Evolutionary conservation across 2,888 invertebrate genomes (phyloP).

Genomic region (Drosophila cracens): DNA sequence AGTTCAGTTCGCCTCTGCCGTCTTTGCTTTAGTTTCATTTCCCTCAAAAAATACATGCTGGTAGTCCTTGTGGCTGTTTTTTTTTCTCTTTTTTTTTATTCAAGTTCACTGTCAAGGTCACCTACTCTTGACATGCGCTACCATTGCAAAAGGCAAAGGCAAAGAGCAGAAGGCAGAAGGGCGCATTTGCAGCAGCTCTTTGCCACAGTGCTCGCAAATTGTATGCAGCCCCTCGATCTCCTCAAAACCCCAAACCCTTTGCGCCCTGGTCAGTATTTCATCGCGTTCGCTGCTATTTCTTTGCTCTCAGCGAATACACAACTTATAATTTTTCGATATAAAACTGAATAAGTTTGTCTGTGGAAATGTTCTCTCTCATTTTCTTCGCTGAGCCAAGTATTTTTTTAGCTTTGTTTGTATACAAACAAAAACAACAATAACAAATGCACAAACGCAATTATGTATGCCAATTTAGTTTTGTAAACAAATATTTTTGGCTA

Average conservation of each 20-base stretch:
- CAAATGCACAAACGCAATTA: conserved; percentile 4
- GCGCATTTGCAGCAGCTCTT: conserved; percentile 48
- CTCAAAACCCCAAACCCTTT: neutral
- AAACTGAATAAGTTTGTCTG: neutral
- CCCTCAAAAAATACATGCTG: conserved; percentile 32
- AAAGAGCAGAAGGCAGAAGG: conserved; percentile 39
- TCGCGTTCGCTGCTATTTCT: conserved; percentile 28
- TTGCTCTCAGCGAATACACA: conserved; percentile 36
- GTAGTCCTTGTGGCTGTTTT: conserved; percentile 80
- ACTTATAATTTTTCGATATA: conserved; percentile 31
- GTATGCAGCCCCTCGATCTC: conserved; percentile 22
- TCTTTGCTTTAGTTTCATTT: conserved; percentile 28
- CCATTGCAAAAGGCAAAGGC: conserved; percentile 25
- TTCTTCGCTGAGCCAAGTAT: conserved; percentile 34
- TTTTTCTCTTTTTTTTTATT: conserved; percentile 81
- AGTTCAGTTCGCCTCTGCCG: conserved; percentile 29
- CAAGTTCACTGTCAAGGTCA: conserved; percentile 94
- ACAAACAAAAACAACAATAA: neutral
- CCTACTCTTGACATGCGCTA: conserved; percentile 88
- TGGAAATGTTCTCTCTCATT: neutral
- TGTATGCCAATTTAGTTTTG: conserved; percentile 42
- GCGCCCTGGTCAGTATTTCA: conserved; percentile 16
- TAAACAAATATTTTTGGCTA: conserved; percentile 52
- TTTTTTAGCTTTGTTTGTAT: conserved; percentile 17
- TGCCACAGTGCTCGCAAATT: conserved; percentile 52